A percentile compares a stretch with the other conserved stretches of the same genome.
These are phyloP conservation scores for Drosophila tripunctata DNA, from an alignment of 2,888 invertebrate species.

Conservation along the genomic window DNA sequence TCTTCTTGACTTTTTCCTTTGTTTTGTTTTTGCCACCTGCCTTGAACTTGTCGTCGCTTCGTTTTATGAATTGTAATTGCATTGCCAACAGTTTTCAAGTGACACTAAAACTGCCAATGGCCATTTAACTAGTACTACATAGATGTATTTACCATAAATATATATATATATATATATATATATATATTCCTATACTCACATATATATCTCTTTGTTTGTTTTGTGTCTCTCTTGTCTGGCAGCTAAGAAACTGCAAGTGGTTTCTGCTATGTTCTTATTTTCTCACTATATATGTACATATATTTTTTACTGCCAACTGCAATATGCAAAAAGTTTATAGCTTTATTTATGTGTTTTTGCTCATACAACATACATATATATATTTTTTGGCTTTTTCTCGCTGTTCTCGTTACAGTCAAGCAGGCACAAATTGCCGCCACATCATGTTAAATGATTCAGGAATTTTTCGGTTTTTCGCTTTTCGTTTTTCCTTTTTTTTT, in stretches of 20 bases:
- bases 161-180: neutral
- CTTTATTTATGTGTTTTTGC: conserved; percentile 9
- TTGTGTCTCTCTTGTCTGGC: conserved; percentile 27
- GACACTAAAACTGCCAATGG: conserved; percentile 66
- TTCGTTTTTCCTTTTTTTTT: no score
- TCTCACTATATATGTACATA: neutral
- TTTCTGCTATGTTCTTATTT: neutral
- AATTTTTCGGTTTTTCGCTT: no score
- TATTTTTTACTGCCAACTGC: conserved; percentile 15
- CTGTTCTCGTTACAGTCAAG: conserved; percentile 10
- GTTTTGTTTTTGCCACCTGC: conserved; percentile 16
- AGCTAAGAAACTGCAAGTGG: conserved; percentile 39
- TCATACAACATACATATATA: conserved; percentile 29
- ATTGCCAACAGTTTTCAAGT: conserved; percentile 44
- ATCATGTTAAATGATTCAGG: conserved; percentile 32
- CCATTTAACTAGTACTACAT: conserved; percentile 51
- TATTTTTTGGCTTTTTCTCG: conserved; percentile 11
- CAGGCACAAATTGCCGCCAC: conserved; percentile 12
- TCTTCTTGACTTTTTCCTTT: conserved; percentile 15
- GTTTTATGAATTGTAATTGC: conserved; percentile 37
- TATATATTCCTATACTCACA: neutral
- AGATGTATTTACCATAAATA: neutral
- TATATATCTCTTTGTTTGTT: conserved; percentile 6
- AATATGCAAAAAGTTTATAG: conserved; percentile 6
- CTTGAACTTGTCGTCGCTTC: conserved; percentile 37